These are phyloP conservation scores for Melipona beecheii DNA, from an alignment of 2,888 invertebrate species.

Conservation along the genomic window DNA sequence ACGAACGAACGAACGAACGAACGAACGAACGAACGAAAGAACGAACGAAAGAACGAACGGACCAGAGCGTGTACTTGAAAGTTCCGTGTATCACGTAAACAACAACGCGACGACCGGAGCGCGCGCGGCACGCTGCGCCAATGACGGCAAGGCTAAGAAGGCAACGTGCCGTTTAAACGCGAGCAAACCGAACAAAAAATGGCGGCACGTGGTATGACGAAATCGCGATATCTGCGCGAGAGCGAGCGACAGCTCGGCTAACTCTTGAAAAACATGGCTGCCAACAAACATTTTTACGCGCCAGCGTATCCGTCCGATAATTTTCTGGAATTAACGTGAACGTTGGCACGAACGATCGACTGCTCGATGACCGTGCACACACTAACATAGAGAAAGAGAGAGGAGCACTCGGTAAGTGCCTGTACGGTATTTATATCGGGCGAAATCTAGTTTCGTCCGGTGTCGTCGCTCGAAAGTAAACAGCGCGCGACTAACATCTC, in stretches of 20 bases:
- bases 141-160: not conserved
- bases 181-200: constrained; percentile 27
- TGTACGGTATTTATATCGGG: constrained; percentile 41
- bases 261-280: constrained; percentile 52
- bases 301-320: constrained; percentile 28
- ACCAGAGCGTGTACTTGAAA: not conserved
- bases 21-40: no score
- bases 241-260: not conserved
- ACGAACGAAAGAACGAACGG: no score
- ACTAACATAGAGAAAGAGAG: not conserved
- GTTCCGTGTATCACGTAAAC: not conserved
- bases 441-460: constrained; percentile 47
- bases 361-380: not conserved
- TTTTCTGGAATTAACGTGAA: constrained; percentile 30
- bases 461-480: constrained; percentile 42
- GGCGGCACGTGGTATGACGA: constrained; percentile 58
- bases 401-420: not conserved
- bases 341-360: not conserved
- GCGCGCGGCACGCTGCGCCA: not conserved
- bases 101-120: not conserved
- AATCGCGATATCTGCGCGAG: constrained; percentile 42
- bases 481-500: constrained; percentile 10
- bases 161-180: constrained; percentile 1
- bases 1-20: no score
- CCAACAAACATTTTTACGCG: constrained; percentile 18